A percentile compares a stretch with the other conserved stretches of the same genome.
phyloP scores from a whole-genome alignment of 2,113 vertebrate species.

The Clarias magur region DNA sequence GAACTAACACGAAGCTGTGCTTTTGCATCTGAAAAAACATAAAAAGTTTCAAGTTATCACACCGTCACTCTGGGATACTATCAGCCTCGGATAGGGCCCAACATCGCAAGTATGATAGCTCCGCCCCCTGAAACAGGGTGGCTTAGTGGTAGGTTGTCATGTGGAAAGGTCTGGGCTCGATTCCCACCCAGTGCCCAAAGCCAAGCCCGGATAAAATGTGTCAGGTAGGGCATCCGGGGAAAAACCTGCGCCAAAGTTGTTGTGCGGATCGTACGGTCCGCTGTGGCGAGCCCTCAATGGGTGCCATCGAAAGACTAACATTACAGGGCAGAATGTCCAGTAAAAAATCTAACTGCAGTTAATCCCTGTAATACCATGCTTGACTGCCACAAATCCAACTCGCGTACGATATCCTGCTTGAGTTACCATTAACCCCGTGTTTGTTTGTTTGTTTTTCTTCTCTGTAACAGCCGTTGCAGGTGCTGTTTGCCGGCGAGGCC shows the following conservation, averaged over 20 bases:
- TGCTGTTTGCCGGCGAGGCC: conserved; percentile 97
- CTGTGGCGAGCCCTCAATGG: too few species aligned
- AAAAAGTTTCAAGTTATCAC: neutral
- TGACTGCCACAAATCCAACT: neutral
- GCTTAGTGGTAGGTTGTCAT: too few species aligned
- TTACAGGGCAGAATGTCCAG: neutral
- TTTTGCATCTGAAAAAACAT: neutral
- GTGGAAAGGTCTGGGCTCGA: too few species aligned
- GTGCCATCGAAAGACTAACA: too few species aligned
- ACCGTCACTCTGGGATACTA: neutral
- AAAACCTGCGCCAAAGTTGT: too few species aligned
- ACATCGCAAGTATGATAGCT: neutral
- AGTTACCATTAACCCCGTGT: neutral
- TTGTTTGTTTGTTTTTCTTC: neutral
- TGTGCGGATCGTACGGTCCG: too few species aligned
- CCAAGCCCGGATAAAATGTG: too few species aligned
- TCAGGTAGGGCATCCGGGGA: too few species aligned
- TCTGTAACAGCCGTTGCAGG: conserved; percentile 86
- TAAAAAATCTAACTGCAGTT: neutral
- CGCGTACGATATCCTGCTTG: neutral
- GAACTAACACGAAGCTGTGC: neutral
- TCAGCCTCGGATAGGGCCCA: neutral
- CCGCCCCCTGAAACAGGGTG: neutral
- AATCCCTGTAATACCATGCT: too few species aligned
- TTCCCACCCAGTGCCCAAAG: too few species aligned